Conservation (phyloP, 2,797 vertebrate genomes). For the Astyanax mexicanus region DNA sequence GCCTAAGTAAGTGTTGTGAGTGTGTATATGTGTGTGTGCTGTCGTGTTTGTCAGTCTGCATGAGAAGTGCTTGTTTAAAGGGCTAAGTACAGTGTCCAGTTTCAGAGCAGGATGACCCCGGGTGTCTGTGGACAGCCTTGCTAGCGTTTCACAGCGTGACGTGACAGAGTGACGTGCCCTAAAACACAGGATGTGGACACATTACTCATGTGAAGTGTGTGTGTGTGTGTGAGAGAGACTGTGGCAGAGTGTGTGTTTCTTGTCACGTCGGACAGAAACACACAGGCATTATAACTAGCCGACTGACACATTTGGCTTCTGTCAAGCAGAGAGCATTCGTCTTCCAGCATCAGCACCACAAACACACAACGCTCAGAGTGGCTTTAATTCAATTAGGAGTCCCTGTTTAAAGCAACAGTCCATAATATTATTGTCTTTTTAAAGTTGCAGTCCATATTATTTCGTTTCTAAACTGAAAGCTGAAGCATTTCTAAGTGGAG, state of each 20-base stretch:
- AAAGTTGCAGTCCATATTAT: too few species aligned
- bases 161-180: background rate
- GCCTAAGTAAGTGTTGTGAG: constrained; percentile 16
- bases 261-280: background rate
- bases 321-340: background rate
- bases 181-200: background rate
- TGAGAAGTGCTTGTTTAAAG: constrained; percentile 23
- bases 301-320: background rate
- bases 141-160: constrained; percentile 27
- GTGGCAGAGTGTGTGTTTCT: background rate
- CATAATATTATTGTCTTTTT: too few species aligned
- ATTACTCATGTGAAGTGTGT: background rate
- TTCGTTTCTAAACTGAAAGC: too few species aligned
- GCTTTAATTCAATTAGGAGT: too few species aligned
- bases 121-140: constrained; percentile 32
- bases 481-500: too few species aligned
- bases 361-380: background rate
- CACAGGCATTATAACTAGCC: too few species aligned
- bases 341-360: background rate
- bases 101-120: constrained; percentile 35
- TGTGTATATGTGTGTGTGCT: background rate
- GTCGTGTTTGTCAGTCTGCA: background rate
- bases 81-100: constrained; percentile 18
- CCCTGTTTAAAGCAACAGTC: too few species aligned
- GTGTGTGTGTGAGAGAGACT: background rate